A percentile compares a stretch with the other conserved stretches of the same genome.
Conservation (phyloP, 2,113 vertebrate genomes). For the Proteles cristata region DNA sequence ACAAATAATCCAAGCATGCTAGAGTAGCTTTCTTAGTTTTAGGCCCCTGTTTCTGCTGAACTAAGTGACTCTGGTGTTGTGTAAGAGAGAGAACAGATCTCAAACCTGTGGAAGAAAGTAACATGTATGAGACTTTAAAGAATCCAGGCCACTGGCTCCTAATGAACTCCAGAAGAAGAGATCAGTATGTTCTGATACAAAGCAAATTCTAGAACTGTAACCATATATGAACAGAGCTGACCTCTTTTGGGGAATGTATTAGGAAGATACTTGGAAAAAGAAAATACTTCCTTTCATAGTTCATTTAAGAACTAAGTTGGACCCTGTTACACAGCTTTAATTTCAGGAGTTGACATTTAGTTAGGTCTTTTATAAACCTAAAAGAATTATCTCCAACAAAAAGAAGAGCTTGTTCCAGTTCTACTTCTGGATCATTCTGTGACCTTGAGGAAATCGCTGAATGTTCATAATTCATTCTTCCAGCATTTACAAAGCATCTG, state of each 20-base stretch:
- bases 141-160: neutral
- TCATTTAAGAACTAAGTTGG: constrained; percentile 16
- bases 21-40: neutral
- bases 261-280: constrained; percentile 2
- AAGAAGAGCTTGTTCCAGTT: neutral
- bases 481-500: neutral
- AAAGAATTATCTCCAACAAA: neutral
- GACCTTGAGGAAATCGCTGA: neutral
- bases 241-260: neutral
- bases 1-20: neutral
- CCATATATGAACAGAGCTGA: neutral
- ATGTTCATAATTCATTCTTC: neutral
- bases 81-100: neutral
- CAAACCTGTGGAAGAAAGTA: constrained; percentile 21
- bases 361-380: neutral
- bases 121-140: neutral
- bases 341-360: neutral
- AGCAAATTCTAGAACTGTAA: neutral
- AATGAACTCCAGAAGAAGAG: neutral
- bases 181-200: neutral
- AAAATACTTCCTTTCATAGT: neutral
- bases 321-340: neutral
- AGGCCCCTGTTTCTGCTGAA: neutral
- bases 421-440: constrained; percentile 10
- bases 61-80: neutral